phyloP scores from a whole-genome alignment of 1,140 invertebrate species.

The Papilio aristodemus region DNA sequence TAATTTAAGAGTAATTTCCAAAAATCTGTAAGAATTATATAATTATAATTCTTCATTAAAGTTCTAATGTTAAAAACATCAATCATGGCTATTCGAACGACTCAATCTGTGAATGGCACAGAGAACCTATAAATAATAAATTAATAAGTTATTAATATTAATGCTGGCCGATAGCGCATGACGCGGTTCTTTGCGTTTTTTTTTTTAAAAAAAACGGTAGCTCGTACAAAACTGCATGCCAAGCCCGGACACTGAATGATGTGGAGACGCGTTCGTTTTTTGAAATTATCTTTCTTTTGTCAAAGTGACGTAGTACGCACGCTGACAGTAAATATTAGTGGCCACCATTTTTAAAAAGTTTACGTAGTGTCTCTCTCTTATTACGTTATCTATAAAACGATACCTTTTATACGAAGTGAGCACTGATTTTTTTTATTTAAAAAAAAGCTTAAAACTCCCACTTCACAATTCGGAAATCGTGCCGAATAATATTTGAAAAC shows the following conservation, averaged over 20 bases:
- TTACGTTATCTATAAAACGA: too few species aligned
- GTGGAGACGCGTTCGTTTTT: conserved; percentile 58
- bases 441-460: too few species aligned
- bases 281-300: conserved; percentile 49
- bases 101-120: conserved; percentile 57
- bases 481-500: too few species aligned
- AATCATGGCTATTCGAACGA: conserved; percentile 45
- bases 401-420: too few species aligned
- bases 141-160: conserved; percentile 67
- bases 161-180: conserved; percentile 63
- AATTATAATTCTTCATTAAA: conserved; percentile 9
- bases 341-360: conserved; percentile 17
- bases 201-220: conserved; percentile 68
- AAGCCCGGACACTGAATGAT: conserved; percentile 60
- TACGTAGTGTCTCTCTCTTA: background rate
- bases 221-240: conserved; percentile 67
- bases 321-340: conserved; percentile 30
- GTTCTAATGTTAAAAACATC: conserved; percentile 38
- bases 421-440: too few species aligned
- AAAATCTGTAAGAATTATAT: background rate
- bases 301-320: conserved; percentile 35
- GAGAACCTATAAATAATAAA: conserved; percentile 62
- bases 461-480: too few species aligned
- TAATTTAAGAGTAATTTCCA: background rate
- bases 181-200: conserved; percentile 55